Base-by-base conservation (phyloP, 2,113 vertebrate genomes). In the Dissostichus mawsoni region DNA sequence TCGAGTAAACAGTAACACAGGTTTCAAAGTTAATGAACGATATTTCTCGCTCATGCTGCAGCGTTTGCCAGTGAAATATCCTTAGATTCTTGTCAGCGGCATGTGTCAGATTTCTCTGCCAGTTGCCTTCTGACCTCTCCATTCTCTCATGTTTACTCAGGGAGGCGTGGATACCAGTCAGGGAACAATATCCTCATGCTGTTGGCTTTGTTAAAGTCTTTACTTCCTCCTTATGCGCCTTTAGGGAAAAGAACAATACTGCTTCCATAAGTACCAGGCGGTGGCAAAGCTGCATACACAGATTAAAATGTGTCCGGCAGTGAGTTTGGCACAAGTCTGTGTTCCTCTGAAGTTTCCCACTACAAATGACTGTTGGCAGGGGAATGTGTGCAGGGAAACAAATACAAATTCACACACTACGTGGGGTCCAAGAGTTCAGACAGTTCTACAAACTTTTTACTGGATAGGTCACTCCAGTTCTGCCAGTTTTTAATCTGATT, bases 161-260 rank as follows among this genome's bases (percentile, higher is more conserved):
- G 62, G 81, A 78, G 83, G 76, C 85, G 85, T 89, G 86, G 88
- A 87, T 90, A 87, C 84, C 83, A 78, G 45, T 25, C 61, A 0
- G 50, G 0, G 61, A 92, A 92, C 92, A 92, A 91, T 93, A 81
- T 82, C 64, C 73, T 63, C 66, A 61, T 94, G 78, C 93, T 74
- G 66, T 76, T 57, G 72, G 58, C 65, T 75, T 77, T 76, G 72
- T 90, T 90, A 80, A 87, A 78, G 44, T 73, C 64, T 88, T 80
- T 11, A 58, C 84, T 94, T 94, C 93, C 92, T 85, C 58, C 69
- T 75, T 66, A 50, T 82, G 20, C 36, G 48, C 79, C 84, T 82
- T 76, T 79, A 89, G 83, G 90, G 94, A 90, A 89, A 93, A 92
- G 96, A 97, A 96, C 94, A 93, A 94, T 95, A 91, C 88, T 87